These are phyloP conservation scores for human (Homo sapiens) DNA, from an alignment of 2,113 vertebrate genomes.

Conservation along the genomic window DNA sequence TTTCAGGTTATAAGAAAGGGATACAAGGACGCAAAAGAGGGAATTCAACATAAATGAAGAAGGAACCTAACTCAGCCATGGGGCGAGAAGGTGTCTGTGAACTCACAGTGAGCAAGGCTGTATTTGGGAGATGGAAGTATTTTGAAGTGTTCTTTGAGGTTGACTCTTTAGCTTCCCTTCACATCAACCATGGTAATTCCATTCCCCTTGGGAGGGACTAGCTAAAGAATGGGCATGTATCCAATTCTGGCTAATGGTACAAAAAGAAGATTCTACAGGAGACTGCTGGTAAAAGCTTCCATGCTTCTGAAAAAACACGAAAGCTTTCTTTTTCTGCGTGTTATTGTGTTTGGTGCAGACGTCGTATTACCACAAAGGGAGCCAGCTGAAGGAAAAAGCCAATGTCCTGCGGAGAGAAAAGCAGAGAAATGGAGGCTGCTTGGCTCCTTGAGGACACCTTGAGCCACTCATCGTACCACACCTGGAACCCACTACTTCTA, in stretches of 20 bases:
- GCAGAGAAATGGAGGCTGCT: not conserved
- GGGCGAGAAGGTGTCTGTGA: not conserved
- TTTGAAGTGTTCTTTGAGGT: not conserved
- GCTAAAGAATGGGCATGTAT: not conserved
- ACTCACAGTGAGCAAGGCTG: not conserved
- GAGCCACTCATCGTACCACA: not conserved
- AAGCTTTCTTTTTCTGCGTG: not conserved
- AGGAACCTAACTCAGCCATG: not conserved
- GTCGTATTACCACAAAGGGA: not conserved
- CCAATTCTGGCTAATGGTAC: not conserved
- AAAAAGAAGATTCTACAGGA: not conserved
- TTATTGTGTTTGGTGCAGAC: not conserved
- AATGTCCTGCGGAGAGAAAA: not conserved
- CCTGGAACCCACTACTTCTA: not conserved
- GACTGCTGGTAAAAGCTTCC: not conserved
- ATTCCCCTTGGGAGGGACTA: not conserved
- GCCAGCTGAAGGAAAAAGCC: not conserved
- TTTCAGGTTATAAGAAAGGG: not conserved
- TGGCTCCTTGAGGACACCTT: not conserved
- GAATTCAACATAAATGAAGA: not conserved
- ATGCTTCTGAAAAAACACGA: not conserved
- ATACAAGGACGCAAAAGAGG: not conserved
- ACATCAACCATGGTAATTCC: not conserved
- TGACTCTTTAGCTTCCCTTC: not conserved
- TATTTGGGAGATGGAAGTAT: not conserved